Conservation (phyloP, 2,797 vertebrate genomes). For the Coregonus ussuriensis region DNA sequence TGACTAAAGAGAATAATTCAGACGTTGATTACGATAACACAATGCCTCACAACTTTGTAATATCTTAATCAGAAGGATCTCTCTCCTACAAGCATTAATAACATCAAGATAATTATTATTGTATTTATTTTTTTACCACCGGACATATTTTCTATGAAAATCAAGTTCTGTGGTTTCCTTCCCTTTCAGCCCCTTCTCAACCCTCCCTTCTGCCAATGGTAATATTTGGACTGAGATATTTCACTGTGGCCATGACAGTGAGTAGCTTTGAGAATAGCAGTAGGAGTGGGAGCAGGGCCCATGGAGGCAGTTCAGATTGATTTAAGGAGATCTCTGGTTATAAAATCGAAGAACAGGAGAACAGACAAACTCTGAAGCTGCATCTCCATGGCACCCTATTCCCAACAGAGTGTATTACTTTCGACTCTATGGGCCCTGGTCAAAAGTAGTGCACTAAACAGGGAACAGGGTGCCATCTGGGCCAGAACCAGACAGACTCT, state of each 20-base stretch:
- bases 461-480: no score
- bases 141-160: background rate
- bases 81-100: no score
- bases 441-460: no score
- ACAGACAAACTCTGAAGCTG: no score
- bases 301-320: constrained; percentile 44
- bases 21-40: no score
- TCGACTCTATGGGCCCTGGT: no score
- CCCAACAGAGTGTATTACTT: no score
- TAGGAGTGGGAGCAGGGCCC: constrained; percentile 26
- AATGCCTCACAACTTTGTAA: no score
- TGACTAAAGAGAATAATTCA: no score
- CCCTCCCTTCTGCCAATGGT: constrained; percentile 39
- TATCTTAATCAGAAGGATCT: no score
- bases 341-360: constrained; percentile 34
- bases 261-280: constrained; percentile 36
- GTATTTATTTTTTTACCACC: background rate
- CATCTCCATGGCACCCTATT: no score
- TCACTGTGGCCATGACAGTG: constrained; percentile 42
- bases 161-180: background rate
- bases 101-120: background rate
- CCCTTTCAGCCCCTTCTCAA: background rate
- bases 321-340: constrained; percentile 41
- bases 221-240: constrained; percentile 52
- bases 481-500: no score